phyloP scores from a whole-genome alignment of 2,797 vertebrate species.

The Urocyon cinereoargenteus region DNA sequence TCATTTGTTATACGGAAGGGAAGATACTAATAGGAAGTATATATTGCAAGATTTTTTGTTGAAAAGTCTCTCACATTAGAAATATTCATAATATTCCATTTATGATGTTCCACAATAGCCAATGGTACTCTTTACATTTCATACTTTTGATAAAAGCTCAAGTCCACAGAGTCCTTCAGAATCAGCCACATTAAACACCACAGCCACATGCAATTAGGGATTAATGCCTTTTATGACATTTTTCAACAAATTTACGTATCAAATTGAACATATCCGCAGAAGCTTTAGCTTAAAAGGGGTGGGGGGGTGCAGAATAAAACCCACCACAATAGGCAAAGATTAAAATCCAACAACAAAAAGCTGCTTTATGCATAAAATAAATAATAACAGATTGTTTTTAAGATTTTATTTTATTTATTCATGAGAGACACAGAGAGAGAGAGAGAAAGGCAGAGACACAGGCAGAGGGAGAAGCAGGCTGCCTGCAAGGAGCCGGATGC shows the following conservation, averaged over 20 bases:
- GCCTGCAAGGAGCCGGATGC: too few species aligned
- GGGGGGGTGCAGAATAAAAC: constrained; percentile 39
- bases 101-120: neutral
- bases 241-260: constrained; percentile 60
- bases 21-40: neutral
- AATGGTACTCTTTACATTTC: constrained; percentile 34
- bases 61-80: constrained; percentile 47
- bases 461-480: too few species aligned
- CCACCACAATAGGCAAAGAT: constrained; percentile 21
- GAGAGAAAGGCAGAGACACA: too few species aligned
- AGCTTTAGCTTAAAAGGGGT: constrained; percentile 31
- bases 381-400: constrained; percentile 54
- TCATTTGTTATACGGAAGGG: neutral
- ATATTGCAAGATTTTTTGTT: neutral
- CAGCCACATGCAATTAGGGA: constrained; percentile 31
- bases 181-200: neutral
- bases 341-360: constrained; percentile 20
- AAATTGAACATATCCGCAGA: constrained; percentile 49
- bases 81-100: constrained; percentile 4
- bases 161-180: neutral
- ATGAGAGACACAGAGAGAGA: too few species aligned
- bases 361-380: constrained; percentile 74
- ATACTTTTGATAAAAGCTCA: constrained; percentile 34
- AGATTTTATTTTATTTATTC: too few species aligned
- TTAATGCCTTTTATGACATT: constrained; percentile 46